Evolutionary conservation across 2,113 vertebrate species (phyloP), one percentile per base, ranked within the genome.

Genomic region (Chaetodon trifascialis): DNA sequence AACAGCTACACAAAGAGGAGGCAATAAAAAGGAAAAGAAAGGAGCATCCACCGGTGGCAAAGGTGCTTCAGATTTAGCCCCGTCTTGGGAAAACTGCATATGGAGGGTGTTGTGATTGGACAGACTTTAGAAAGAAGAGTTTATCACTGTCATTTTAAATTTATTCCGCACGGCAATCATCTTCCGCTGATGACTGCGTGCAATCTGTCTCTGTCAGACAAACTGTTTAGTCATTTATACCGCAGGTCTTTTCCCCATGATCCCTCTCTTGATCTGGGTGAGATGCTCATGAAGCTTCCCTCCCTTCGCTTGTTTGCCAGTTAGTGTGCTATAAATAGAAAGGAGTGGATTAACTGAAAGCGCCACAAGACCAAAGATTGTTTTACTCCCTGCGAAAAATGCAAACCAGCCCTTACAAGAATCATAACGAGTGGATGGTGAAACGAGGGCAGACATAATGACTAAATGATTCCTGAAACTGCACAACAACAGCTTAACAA

Each of bases 271-370:
- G 12, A 66, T 76, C 74, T 16, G 51, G 40, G 62, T 44, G 49
- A 69, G 25, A 49, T 58, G 44, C 34, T 62, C 17, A 25, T 67
- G 34, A 51, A 52, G 30, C 54, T 51, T 42, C 16, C 62, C 5
- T 42, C 49, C 14, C 46, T 42, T 42, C 34, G 12, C 36, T 74
- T 44, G 51, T 67, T 77, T 77, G 55, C 42, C 55, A 59, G 66
- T 62, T 42, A n/a, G 64, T 25, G n/a, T 46, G 71, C 36, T 47
- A 68, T 68, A 42, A 81, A 68, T 34, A 60, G 79, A 82, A 68
- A 62, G 14, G 19, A 34, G 36, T 69, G 64, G 71, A 75, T 68
- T 44, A 81, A 73, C 52, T 49, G 49, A 54, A 73, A 40, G 40
- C 49, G 25, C 62, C 23, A 7, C 34, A 30, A 67, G 62, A 58